phyloP scores from a whole-genome alignment of 2,113 vertebrate genomes.

The Pithys albifrons region DNA sequence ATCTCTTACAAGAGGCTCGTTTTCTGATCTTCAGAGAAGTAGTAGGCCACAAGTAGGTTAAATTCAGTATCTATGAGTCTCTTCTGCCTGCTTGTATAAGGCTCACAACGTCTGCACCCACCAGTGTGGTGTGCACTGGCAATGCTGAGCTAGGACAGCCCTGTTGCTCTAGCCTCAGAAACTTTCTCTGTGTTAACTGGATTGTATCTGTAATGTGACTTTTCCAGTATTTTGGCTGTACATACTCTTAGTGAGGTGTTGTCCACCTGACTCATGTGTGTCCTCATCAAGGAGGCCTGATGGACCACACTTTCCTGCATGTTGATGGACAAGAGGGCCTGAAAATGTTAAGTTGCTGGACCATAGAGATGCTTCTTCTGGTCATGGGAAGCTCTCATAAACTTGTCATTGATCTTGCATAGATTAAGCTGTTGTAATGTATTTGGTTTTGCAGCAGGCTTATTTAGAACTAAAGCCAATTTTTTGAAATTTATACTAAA shows the following conservation, averaged over 20 bases:
- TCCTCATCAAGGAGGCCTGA: background rate
- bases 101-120: background rate
- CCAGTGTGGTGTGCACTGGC: no score
- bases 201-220: background rate
- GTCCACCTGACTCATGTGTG: accelerated
- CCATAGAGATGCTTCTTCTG: background rate
- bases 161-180: background rate
- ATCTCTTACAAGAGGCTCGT: background rate
- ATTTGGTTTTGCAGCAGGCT: background rate
- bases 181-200: accelerated
- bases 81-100: background rate
- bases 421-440: background rate
- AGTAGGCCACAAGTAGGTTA: background rate
- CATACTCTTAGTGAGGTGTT: no score
- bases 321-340: background rate
- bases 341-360: background rate
- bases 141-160: background rate
- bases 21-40: background rate
- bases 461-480: background rate
- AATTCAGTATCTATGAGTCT: background rate
- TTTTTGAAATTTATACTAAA: background rate
- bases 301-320: background rate
- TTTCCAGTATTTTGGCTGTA: background rate
- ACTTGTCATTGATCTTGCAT: background rate
- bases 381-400: background rate